These are phyloP conservation scores for Peromyscus aztecus DNA, from an alignment of 2,797 vertebrate genomes.

Conservation along the genomic window DNA sequence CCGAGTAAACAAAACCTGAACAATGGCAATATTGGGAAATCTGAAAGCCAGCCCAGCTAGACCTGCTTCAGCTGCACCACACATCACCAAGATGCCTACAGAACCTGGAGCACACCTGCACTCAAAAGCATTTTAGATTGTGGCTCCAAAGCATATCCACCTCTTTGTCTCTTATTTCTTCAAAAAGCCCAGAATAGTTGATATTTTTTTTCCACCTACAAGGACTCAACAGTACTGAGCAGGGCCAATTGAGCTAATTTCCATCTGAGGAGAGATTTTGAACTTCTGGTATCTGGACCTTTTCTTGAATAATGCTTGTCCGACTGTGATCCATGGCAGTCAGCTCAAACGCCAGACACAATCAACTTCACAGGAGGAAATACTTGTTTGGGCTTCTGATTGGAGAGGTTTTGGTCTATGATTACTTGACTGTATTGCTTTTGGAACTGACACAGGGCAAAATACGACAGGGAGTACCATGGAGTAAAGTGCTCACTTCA, in stretches of 20 bases:
- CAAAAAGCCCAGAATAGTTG: conserved; percentile 65
- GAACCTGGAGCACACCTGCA: conserved; percentile 65
- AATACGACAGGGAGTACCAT: too few species aligned
- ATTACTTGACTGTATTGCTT: background rate
- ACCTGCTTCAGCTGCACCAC: conserved; percentile 44
- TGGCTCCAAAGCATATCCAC: conserved; percentile 60
- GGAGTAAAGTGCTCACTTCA: background rate
- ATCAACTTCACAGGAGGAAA: background rate
- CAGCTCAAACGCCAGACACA: background rate
- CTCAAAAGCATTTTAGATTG: conserved; percentile 64
- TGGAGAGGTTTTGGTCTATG: background rate
- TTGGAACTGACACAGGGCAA: background rate
- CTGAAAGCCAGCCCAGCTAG: conserved; percentile 62
- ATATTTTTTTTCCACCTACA: conserved; percentile 63
- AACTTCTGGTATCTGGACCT: background rate
- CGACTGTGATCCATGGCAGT: background rate
- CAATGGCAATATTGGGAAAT: conserved; percentile 3
- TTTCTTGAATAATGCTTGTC: background rate
- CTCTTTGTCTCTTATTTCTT: conserved; percentile 74
- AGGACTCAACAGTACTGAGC: conserved; percentile 34
- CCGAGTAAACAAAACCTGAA: background rate
- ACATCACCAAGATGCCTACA: conserved; percentile 44
- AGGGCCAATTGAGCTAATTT: conserved; percentile 59
- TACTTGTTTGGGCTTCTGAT: background rate
- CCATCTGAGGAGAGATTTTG: conserved; percentile 50